These are phyloP conservation scores for Indicator indicator DNA, from an alignment of 2,113 vertebrate genomes.

Conservation along the genomic window DNA sequence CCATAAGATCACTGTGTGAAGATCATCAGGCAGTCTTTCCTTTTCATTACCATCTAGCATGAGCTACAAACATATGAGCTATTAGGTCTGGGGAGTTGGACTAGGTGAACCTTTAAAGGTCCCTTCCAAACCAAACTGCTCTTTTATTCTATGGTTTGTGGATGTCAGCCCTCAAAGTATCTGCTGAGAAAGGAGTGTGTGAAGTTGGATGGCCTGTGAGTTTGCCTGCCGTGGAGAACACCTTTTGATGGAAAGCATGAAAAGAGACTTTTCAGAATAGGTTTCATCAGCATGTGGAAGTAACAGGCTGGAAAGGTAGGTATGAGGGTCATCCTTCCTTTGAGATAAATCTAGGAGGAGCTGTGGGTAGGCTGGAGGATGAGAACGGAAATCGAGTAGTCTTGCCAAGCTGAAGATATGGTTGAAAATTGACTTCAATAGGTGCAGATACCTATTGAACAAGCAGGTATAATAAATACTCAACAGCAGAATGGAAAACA, in stretches of 20 bases:
- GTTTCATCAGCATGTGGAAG: neutral
- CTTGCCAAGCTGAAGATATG: too few species aligned
- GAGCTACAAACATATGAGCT: neutral
- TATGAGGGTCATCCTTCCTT: neutral
- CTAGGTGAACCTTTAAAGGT: neutral
- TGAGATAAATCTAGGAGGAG: too few species aligned
- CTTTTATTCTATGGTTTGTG: neutral
- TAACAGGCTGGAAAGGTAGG: neutral
- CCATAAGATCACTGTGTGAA: neutral
- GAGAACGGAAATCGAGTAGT: too few species aligned
- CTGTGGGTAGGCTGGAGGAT: too few species aligned
- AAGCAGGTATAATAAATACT: too few species aligned
- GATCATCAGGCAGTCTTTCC: neutral
- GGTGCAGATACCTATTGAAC: too few species aligned
- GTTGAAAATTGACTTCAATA: too few species aligned
- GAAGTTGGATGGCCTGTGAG: neutral
- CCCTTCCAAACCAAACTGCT: neutral
- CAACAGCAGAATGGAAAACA: too few species aligned
- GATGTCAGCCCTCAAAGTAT: neutral
- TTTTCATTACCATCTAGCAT: neutral
- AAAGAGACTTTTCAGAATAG: neutral
- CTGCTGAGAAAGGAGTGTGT: neutral
- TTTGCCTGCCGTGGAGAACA: accelerated
- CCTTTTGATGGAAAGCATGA: neutral
- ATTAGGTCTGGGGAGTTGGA: neutral